Evolutionary conservation across 2,888 invertebrate genomes (phyloP), one percentile per base, ranked within the genome.

Genomic region (Standfussiana lucernea): DNA sequence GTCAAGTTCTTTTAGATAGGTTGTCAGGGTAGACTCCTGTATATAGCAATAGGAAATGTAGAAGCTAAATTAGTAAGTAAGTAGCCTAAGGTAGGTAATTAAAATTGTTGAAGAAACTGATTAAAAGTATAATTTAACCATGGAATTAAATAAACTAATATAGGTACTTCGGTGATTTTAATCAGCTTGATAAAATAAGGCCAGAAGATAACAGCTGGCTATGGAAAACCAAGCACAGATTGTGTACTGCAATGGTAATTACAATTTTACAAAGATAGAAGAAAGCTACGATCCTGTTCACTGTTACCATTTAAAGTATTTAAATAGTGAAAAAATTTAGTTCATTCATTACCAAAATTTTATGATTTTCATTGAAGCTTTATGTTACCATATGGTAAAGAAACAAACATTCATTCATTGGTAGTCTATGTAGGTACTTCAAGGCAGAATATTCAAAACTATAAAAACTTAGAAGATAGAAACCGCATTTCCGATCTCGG

Each of bases 401-500:
- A 37, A 80, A 69, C 40, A 21, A 53, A 69, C 32, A 35, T 67
- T n/a, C 32, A 35, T 67, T n/a, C n/a, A 7, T 15, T 35, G 18
- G 2, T 56, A 8, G 8, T 47, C 47, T 21, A n/a, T n/a, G n/a
- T n/a, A n/a, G n/a, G n/a, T n/a, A 13, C 10, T 11, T 15, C 10
- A 21, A 40, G 40, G 2, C 5, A 11, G 28, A 47, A 47, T 35
- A 35, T 13, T 21, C 8, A 56, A 56, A 10, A 15, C 21, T 32
- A 6, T 47, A 50, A 11, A 40, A 59, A 50, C 5, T 50, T 18
- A 24, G 42, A 45, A 11, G n/a, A 10, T 7, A 15, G 1, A 61
- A 67, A 56, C 59, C 56, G 79, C 84, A 84, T 70, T 84, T 67
- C 84, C 50, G 18, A 71, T 56, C 5, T 50, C 21, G 47, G 59